Conservation (phyloP, 2,797 vertebrate species). For the Sebastes baramenuke region DNA sequence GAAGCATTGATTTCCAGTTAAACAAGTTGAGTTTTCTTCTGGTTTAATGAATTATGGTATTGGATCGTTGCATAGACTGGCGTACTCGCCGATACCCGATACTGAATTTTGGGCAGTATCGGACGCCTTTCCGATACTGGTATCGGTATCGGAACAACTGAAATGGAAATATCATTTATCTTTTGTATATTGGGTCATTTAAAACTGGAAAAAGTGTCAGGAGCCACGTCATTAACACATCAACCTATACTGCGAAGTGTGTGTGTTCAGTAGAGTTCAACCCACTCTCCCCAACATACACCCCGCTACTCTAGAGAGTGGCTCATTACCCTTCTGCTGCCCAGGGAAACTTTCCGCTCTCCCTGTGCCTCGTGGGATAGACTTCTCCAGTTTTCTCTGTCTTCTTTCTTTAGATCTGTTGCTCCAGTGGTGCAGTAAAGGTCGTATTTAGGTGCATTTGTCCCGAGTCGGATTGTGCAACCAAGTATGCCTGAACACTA, state of each 20-base stretch:
- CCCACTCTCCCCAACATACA: constrained; percentile 2
- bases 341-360: constrained; percentile 54
- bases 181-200: neutral
- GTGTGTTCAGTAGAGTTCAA: constrained; percentile 6
- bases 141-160: too few species aligned
- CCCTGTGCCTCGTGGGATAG: constrained; percentile 45
- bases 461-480: neutral
- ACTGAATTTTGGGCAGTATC: too few species aligned
- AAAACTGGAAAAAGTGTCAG: constrained; percentile 29
- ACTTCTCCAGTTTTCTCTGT: constrained; percentile 8
- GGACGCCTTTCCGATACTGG: too few species aligned
- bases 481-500: neutral
- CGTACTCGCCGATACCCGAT: too few species aligned
- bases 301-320: constrained; percentile 2
- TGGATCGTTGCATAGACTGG: too few species aligned
- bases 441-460: neutral
- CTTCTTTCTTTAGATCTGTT: constrained; percentile 1
- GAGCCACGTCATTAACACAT: neutral
- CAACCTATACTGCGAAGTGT: neutral
- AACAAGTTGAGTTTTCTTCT: too few species aligned
- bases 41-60: too few species aligned
- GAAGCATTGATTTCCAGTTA: too few species aligned
- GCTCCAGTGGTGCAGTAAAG: neutral
- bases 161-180: neutral
- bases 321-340: constrained; percentile 45